A percentile compares a stretch with the other conserved stretches of the same genome.
Evolutionary conservation across 23 tunicate genomes (phyloP).

Genomic region (Diplosoma virens): DNA sequence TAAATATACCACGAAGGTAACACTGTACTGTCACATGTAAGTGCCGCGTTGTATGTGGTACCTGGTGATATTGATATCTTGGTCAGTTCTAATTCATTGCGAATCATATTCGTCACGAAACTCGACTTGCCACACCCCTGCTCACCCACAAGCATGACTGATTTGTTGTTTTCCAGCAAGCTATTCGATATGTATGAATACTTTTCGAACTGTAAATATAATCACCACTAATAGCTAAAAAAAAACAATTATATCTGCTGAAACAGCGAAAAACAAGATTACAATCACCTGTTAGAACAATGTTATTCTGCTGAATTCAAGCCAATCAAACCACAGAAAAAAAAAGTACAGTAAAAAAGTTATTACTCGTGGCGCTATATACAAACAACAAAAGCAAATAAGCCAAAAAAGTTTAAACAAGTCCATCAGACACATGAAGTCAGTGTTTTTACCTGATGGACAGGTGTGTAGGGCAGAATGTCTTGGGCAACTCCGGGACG

Average conservation of each 20-base stretch:
- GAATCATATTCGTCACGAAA: slow-evolving; percentile 47
- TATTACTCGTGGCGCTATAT: too few relatives aligned
- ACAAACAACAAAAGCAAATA: too few relatives aligned
- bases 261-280: not conserved
- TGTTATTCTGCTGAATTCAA: not conserved
- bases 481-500: slow-evolving; percentile 23
- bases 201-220: slow-evolving; percentile 48
- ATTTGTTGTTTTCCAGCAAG: slow-evolving; percentile 39
- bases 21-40: not conserved
- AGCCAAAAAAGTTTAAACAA: too few relatives aligned
- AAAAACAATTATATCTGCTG: not conserved
- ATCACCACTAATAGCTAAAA: not conserved
- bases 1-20: not conserved
- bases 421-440: too few relatives aligned
- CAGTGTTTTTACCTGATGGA: slow-evolving; percentile 80
- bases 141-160: slow-evolving; percentile 74
- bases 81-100: slow-evolving; percentile 34
- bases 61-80: slow-evolving; percentile 66
- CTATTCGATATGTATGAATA: slow-evolving; percentile 46
- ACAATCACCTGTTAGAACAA: not conserved
- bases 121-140: slow-evolving; percentile 79
- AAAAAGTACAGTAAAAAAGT: too few relatives aligned
- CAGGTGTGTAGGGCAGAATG: slow-evolving; percentile 37
- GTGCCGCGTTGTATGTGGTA: not conserved
- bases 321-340: too few relatives aligned